Evolutionary conservation across 1,140 invertebrate species (phyloP).

Genomic region (Orchesella cincta): DNA sequence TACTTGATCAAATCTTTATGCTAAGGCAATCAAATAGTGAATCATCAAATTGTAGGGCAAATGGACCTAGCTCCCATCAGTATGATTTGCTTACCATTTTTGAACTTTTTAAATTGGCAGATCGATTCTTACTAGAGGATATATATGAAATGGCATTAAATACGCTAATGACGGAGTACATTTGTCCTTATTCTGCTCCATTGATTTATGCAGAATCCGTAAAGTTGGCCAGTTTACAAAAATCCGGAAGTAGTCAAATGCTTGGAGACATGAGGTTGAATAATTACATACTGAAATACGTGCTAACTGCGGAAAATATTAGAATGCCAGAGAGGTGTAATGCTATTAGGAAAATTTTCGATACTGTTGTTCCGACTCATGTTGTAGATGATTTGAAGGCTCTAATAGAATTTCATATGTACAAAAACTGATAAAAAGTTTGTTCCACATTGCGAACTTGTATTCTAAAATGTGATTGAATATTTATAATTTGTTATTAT

Average conservation of each 20-base stretch:
- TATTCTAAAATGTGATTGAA: no score
- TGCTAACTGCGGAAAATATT: slow-evolving; percentile 28
- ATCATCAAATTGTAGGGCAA: neutral
- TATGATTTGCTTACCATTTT: slow-evolving; percentile 30
- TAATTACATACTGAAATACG: slow-evolving; percentile 23
- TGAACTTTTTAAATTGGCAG: slow-evolving; percentile 29
- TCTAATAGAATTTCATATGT: slow-evolving; percentile 29
- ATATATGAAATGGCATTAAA: slow-evolving; percentile 34
- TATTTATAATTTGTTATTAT: no score
- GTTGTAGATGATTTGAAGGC: slow-evolving; percentile 35
- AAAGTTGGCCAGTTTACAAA: slow-evolving; percentile 16
- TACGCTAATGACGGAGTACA: slow-evolving; percentile 28
- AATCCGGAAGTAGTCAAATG: slow-evolving; percentile 9
- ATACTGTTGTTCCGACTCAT: slow-evolving; percentile 16
- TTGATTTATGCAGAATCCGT: slow-evolving; percentile 36
- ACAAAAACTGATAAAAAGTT: neutral
- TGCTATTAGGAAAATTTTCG: slow-evolving; percentile 37
- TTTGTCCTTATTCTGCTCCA: slow-evolving; percentile 38
- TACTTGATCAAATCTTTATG: slow-evolving; percentile 33
- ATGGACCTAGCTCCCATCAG: neutral
- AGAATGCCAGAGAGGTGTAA: slow-evolving; percentile 27
- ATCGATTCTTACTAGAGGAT: slow-evolving; percentile 30
- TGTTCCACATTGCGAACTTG: no score
- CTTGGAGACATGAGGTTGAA: slow-evolving; percentile 22
- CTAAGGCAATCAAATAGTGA: neutral